Percentiles rank a stretch among this genome's conserved stretches.
phyloP scores from a whole-genome alignment of 53 echinoderm and acorn worm species.

The Pentamera pediparva region DNA sequence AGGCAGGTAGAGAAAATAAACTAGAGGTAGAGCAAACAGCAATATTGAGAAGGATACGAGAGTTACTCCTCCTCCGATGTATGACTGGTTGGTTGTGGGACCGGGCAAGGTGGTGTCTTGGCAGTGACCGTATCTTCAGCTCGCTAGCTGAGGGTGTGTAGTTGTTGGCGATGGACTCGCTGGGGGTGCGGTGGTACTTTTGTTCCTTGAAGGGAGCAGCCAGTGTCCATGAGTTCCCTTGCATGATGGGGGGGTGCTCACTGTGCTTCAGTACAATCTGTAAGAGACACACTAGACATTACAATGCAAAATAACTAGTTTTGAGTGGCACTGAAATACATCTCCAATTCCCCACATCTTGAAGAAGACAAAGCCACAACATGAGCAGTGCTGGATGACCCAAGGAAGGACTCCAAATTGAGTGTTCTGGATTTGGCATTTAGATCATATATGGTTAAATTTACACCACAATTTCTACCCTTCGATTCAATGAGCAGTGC shows the following conservation, averaged over 20 bases:
- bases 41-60: conserved; percentile 88
- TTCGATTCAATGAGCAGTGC: too few species aligned
- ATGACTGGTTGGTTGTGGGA: conserved; percentile 77
- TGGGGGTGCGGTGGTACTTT: conserved; percentile 92
- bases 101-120: conserved; percentile 52
- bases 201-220: conserved; percentile 98
- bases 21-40: too few species aligned
- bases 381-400: too few species aligned
- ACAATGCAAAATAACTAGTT: too few species aligned
- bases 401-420: too few species aligned
- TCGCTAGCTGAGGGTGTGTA: conserved; percentile 90
- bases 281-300: neutral
- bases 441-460: too few species aligned
- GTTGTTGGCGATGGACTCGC: conserved; percentile 99
- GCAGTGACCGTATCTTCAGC: conserved; percentile 73
- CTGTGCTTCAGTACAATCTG: conserved; percentile 94
- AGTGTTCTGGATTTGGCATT: too few species aligned
- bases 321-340: too few species aligned
- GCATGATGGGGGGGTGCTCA: conserved; percentile 98
- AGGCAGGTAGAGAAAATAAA: too few species aligned
- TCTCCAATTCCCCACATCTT: too few species aligned
- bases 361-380: too few species aligned
- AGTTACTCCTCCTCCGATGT: conserved; percentile 80
- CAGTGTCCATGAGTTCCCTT: conserved; percentile 84
- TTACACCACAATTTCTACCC: too few species aligned